A percentile compares a stretch with the other conserved stretches of the same genome.
These are phyloP conservation scores for Callitettix versicolor DNA, from an alignment of 1,140 invertebrate genomes.

Conservation along the genomic window DNA sequence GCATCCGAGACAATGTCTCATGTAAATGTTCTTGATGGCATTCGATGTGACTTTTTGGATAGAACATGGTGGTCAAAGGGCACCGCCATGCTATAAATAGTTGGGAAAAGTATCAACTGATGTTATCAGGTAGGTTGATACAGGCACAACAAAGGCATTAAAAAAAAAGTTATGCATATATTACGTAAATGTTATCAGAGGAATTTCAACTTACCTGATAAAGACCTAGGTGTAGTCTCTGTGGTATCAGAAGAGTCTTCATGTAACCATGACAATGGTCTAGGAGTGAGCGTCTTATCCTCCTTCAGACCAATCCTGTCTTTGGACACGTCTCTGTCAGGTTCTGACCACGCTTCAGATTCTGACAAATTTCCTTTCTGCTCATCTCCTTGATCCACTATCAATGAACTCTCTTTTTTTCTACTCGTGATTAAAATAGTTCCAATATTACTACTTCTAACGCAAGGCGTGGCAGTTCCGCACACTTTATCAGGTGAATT, in stretches of 20 bases:
- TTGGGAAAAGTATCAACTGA: too few species aligned
- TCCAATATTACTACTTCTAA: slow-evolving; percentile 13
- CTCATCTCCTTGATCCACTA: background rate
- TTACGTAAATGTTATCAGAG: too few species aligned
- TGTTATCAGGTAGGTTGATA: too few species aligned
- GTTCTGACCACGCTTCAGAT: slow-evolving; percentile 75
- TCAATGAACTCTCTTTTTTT: background rate
- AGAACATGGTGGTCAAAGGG: too few species aligned
- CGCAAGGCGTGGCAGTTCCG: too few species aligned
- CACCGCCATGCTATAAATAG: too few species aligned
- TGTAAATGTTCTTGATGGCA: too few species aligned
- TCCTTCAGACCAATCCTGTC: slow-evolving; percentile 59
- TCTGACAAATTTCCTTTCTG: slow-evolving; percentile 39
- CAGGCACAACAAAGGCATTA: too few species aligned
- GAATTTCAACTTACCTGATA: background rate
- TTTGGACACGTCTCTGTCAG: slow-evolving; percentile 65
- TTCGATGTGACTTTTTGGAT: too few species aligned
- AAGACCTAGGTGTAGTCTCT: slow-evolving; percentile 1
- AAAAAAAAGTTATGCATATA: too few species aligned
- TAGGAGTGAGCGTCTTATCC: slow-evolving; percentile 17
- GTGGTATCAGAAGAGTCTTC: slow-evolving; percentile 15
- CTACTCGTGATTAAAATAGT: slow-evolving; percentile 8
- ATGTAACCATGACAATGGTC: background rate
- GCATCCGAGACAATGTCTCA: too few species aligned
- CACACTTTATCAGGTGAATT: background rate